Evolutionary conservation across 2,888 invertebrate genomes (phyloP), one percentile per base, ranked within the genome.

Genomic region (Kuschelorhynchus macadamiae): DNA sequence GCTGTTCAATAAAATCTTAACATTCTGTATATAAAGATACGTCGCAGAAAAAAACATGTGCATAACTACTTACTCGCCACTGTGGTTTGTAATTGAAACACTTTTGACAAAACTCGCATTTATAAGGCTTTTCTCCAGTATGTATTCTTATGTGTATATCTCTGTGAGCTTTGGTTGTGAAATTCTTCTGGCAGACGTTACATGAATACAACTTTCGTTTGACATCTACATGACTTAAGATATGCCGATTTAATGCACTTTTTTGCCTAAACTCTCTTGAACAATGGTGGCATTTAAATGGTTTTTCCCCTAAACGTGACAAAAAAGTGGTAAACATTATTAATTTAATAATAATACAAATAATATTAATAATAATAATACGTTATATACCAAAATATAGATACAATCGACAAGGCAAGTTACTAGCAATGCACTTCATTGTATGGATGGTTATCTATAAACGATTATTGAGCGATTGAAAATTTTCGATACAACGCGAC

Each of bases 111-210:
- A 57, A 32, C 11, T 57, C 30, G 17, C 57, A 57, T 7, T 42
- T 21, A 16, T 46, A 57, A n/a, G 57, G 57, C 12, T 30, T 57
- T n/a, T 57, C 57, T 42, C 57, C 57, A 20, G 52, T 52, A 16
- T 52, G 52, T 20, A 52, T n/a, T 20, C 52, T 36, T 12, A 12
- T 52, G 20, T 52, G 52, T 33, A 52, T 33, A 20, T 20, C 36
- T 36, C 33, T 52, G 12, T 52, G 52, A 8, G 52, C n/a, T 8
- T 36, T 52, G 7, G 52, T 52, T 12, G 52, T 52, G 3, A 36
- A 52, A n/a, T 20, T 20, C 12, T 52, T 52, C 18, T 52, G 52
- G n/a, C 52, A 52, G n/a, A 52, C 33, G 20, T 52, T 20, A 52
- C 52, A 52, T 52, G 12, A n/a, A 52, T 36, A 52, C 8, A 20